phyloP scores from a whole-genome alignment of 2,888 invertebrate genomes.

The Thecocarcelia acutangulata region DNA sequence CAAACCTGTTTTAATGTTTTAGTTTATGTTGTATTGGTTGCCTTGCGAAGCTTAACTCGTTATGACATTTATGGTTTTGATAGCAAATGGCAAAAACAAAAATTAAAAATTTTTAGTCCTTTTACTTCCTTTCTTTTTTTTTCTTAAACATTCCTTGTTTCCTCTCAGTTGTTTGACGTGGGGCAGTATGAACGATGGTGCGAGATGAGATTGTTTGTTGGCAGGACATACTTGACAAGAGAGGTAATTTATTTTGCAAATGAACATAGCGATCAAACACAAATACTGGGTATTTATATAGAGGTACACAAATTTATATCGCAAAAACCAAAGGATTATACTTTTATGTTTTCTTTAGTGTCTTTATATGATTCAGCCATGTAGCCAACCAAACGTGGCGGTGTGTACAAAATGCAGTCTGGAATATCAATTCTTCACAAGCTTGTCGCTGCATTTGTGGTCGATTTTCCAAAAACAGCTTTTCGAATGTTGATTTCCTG shows the following conservation, averaged over 20 bases:
- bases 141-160: background rate
- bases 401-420: too few species aligned
- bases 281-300: constrained; percentile 18
- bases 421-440: too few species aligned
- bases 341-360: too few species aligned
- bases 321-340: too few species aligned
- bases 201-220: constrained; percentile 33
- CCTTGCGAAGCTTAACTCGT: constrained; percentile 76
- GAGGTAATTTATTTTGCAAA: constrained; percentile 78
- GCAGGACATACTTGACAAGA: constrained; percentile 61
- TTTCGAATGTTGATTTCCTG: too few species aligned
- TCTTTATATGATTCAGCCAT: too few species aligned
- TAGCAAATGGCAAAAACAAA: constrained; percentile 79
- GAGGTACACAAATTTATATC: constrained; percentile 14
- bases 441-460: too few species aligned
- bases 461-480: too few species aligned
- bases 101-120: constrained; percentile 71
- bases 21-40: constrained; percentile 39
- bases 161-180: constrained; percentile 5
- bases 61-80: constrained; percentile 79
- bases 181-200: background rate
- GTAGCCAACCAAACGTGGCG: too few species aligned
- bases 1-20: constrained; percentile 9
- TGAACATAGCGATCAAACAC: constrained; percentile 59
- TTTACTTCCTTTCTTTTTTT: background rate